Evolutionary conservation across 2,797 vertebrate genomes (phyloP), one percentile per base, ranked within the genome.

Genomic region (Okamejei kenojei): DNA sequence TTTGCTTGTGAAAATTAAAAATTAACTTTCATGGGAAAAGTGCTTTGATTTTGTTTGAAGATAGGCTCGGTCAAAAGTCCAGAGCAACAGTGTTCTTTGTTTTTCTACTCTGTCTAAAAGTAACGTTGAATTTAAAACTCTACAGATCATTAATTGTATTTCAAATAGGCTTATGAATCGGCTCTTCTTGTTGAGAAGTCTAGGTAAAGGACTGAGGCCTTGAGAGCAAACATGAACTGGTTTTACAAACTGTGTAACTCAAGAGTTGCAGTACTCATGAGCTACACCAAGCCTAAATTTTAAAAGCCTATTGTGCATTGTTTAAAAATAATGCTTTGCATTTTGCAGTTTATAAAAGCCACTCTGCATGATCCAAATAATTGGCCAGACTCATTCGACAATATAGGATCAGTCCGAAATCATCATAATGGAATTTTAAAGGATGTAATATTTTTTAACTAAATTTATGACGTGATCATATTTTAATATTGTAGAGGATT

Each of bases 1-100:
- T 7, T 91, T 74, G 68, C 71, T 1, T 29, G 23, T 76, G 38
- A 92, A 76, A 92, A 92, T 92, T 92, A 92, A 92, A 92, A 45
- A 92, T 92, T 92, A 92, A 92, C 90, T 92, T 92, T 23, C 38
- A 92, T 11, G 1, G 10, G 61, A 68, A 68, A 68, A 88, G 17
- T 29, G 45, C 65, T 54, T 76, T 92, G 71, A 73, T 76, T 76
- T 92, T 68, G 63, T 90, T n/a, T 73, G 45, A 38, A 92, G 90
- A 26, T 21, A 1, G 35, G 26, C 45, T 91, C 90, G 17, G 38
- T 29, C 90, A 92, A 92, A 58, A 58, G 90, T 54, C 32, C n/a
- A 68, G n/a, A 63, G 61, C n/a, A 88, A 15, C 29, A 26, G 11
- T 74, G 11, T 76, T 74, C 71, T 92, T 76, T 92, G 90, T 45